Evolutionary conservation across 2,113 vertebrate genomes (phyloP).

Genomic region (Misgurnus mizolepis): DNA sequence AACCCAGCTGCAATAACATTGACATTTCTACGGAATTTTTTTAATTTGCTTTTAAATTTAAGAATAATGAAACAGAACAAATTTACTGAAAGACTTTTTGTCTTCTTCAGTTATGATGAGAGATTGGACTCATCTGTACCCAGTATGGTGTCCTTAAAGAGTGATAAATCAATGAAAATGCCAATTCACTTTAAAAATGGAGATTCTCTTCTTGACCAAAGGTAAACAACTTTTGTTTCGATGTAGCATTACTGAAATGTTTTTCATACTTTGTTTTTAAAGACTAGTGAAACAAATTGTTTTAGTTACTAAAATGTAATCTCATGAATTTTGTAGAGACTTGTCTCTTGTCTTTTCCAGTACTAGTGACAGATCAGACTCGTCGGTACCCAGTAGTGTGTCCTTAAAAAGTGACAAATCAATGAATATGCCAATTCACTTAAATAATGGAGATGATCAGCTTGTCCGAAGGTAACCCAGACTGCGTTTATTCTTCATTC

Average conservation of each 20-base stretch:
- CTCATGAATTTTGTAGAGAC: neutral
- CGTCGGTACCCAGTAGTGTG: neutral
- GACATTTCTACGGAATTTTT: too few relatives aligned
- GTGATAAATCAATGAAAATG: constrained; percentile 11
- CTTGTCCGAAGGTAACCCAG: neutral
- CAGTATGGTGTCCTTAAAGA: constrained; percentile 10
- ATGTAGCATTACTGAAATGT: neutral
- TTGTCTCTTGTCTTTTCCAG: neutral
- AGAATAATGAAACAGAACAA: neutral
- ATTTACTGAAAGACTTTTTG: neutral
- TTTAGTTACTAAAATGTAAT: too few relatives aligned
- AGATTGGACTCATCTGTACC: neutral
- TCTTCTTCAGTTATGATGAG: neutral
- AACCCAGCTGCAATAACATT: too few relatives aligned
- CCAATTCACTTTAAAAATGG: neutral
- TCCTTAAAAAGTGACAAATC: constrained; percentile 30
- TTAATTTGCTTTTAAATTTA: neutral
- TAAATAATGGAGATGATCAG: neutral
- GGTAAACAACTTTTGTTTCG: neutral
- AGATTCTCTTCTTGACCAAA: neutral
- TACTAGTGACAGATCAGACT: neutral
- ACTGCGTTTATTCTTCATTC: neutral
- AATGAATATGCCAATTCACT: neutral
- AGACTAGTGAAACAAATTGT: neutral
- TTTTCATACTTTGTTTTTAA: too few relatives aligned